Evolutionary conservation across 1,140 invertebrate species (phyloP).

Genomic region (Microvelia longipes): DNA sequence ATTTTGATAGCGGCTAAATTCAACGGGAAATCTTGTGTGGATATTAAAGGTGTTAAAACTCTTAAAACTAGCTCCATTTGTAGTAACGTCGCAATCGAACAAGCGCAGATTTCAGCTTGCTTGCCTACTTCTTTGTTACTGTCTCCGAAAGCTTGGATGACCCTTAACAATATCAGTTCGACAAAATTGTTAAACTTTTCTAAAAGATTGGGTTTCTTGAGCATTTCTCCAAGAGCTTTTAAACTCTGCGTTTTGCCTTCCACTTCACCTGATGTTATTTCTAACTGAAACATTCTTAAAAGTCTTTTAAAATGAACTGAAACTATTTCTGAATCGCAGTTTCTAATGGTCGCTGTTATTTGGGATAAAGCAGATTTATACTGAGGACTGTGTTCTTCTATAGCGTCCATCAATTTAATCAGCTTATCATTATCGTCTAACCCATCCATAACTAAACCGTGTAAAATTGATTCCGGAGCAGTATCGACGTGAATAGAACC

Average conservation of each 20-base stretch:
- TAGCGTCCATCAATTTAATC: slow-evolving; percentile 17
- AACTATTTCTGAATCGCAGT: slow-evolving; percentile 33
- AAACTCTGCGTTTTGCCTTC: slow-evolving; percentile 33
- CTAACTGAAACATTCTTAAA: slow-evolving; percentile 37
- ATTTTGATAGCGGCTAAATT: slow-evolving; percentile 87
- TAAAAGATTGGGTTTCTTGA: slow-evolving; percentile 35
- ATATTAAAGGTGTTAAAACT: slow-evolving; percentile 63
- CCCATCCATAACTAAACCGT: background rate
- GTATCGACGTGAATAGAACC: background rate
- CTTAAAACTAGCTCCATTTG: slow-evolving; percentile 19
- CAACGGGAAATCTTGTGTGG: slow-evolving; percentile 66
- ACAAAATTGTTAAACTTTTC: slow-evolving; percentile 38
- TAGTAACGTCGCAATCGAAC: slow-evolving; percentile 10
- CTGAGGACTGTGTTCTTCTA: slow-evolving; percentile 20
- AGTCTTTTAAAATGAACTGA: slow-evolving; percentile 37
- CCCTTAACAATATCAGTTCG: slow-evolving; percentile 40
- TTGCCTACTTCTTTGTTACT: slow-evolving; percentile 34
- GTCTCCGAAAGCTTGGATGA: slow-evolving; percentile 42
- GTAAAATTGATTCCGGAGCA: background rate
- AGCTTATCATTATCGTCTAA: slow-evolving; percentile 16
- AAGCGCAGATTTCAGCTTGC: slow-evolving; percentile 12
- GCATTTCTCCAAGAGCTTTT: slow-evolving; percentile 35
- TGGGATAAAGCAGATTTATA: slow-evolving; percentile 32
- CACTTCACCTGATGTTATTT: slow-evolving; percentile 29
- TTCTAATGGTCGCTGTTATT: slow-evolving; percentile 32